These are phyloP conservation scores for Poeciliopsis presidionis DNA, from an alignment of 2,797 vertebrate genomes.

Conservation along the genomic window DNA sequence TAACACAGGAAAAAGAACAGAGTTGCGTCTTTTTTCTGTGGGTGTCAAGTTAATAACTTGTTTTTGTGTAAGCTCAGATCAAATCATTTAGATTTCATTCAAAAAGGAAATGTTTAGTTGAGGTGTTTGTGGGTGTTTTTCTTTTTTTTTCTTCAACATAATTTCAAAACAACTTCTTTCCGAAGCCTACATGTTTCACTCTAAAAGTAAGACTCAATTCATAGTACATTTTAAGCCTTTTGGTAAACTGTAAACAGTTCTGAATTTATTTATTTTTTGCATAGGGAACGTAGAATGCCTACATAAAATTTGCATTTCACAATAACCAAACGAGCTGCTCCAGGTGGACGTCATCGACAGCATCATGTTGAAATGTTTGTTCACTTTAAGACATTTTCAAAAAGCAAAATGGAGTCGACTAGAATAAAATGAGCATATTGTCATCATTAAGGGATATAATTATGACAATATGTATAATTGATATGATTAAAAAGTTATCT, in stretches of 20 bases:
- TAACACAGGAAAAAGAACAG: not conserved
- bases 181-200: not conserved
- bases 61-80: not conserved
- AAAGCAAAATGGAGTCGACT: not conserved
- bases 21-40: not conserved
- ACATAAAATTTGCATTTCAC: not conserved
- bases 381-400: not conserved
- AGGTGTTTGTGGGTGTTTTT: not conserved
- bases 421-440: not conserved
- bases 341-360: not conserved
- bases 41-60: not conserved
- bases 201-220: not conserved
- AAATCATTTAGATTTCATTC: not conserved
- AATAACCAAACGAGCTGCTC: not conserved
- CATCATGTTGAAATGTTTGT: not conserved
- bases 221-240: not conserved
- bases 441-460: too few relatives aligned
- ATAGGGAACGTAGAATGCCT: not conserved
- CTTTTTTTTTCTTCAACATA: not conserved
- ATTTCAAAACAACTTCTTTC: not conserved
- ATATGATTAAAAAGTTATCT: too few relatives aligned
- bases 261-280: not conserved
- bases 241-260: not conserved
- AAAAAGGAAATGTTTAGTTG: not conserved
- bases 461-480: too few relatives aligned